These are phyloP conservation scores for Eupleurogrammus muticus DNA, from an alignment of 2,797 vertebrate species.

Conservation along the genomic window DNA sequence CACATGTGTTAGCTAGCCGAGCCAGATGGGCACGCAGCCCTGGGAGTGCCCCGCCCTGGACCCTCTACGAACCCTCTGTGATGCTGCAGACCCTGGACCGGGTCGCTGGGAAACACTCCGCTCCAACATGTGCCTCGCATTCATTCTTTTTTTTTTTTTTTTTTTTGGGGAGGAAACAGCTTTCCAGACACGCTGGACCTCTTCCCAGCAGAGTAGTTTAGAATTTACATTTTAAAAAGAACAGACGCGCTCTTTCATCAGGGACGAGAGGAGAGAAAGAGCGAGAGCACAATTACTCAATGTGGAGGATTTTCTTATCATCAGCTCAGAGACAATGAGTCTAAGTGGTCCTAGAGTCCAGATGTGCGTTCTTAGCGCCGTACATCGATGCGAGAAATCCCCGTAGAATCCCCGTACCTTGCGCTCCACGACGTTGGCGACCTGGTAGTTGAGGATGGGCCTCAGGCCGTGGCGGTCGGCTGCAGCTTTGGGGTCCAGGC, in stretches of 20 bases:
- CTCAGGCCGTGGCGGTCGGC: slow-evolving; percentile 85
- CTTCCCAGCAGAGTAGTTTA: slow-evolving; percentile 64
- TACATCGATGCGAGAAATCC: slow-evolving; percentile 16
- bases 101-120: slow-evolving; percentile 53
- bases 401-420: slow-evolving; percentile 85
- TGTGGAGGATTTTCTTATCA: slow-evolving; percentile 38
- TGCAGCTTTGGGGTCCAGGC: slow-evolving; percentile 86
- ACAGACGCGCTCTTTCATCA: slow-evolving; percentile 43
- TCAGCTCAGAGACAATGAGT: slow-evolving; percentile 28
- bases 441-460: slow-evolving; percentile 92
- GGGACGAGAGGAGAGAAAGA: slow-evolving; percentile 11
- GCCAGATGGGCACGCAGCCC: slow-evolving; percentile 59
- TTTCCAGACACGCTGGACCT: slow-evolving; percentile 71
- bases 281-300: slow-evolving; percentile 23
- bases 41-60: slow-evolving; percentile 44
- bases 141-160: too few relatives aligned
- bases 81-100: slow-evolving; percentile 19
- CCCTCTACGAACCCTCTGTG: slow-evolving; percentile 31
- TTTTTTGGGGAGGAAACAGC: slow-evolving; percentile 58
- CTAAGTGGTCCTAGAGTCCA: slow-evolving; percentile 10
- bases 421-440: slow-evolving; percentile 86
- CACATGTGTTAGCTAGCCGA: slow-evolving; percentile 35
- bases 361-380: slow-evolving; percentile 10
- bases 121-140: slow-evolving; percentile 58
- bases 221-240: slow-evolving; percentile 50